Conservation (phyloP, 2,113 vertebrate genomes). For the Corynorhinus townsendii region DNA sequence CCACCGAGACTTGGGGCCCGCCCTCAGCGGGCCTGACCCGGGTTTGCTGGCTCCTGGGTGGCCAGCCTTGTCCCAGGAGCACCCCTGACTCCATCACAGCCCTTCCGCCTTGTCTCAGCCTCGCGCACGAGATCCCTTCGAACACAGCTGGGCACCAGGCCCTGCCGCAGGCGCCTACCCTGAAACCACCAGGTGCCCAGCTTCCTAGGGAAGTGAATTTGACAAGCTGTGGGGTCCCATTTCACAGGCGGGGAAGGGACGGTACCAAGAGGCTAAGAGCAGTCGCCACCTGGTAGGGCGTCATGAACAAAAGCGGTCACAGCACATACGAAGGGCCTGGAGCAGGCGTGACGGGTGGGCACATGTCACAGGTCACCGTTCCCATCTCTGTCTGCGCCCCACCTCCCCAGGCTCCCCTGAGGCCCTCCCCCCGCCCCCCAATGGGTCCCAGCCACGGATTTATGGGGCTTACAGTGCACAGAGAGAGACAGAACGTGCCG, state of each 20-base stretch:
- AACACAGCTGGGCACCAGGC: neutral
- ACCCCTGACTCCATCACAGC: neutral
- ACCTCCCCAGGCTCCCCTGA: accelerated
- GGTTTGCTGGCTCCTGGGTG: neutral
- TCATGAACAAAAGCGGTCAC: accelerated
- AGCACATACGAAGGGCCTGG: accelerated
- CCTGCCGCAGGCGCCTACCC: no score
- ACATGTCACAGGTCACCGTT: accelerated
- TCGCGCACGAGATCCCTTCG: accelerated
- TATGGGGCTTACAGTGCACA: slow-evolving; percentile 61
- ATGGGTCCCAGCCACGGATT: neutral
- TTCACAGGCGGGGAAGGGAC: neutral
- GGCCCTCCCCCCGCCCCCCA: neutral
- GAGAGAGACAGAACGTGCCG: slow-evolving; percentile 53
- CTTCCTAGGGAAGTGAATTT: no score
- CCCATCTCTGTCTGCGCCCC: no score
- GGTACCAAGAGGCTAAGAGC: neutral
- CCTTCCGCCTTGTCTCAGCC: neutral
- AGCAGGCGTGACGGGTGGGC: accelerated
- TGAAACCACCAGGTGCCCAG: accelerated
- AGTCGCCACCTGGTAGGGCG: accelerated
- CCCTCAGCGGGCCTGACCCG: neutral
- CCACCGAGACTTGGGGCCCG: neutral
- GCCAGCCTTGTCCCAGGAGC: neutral
- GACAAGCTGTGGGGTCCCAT: neutral